Conservation (phyloP, 2,797 vertebrate genomes). For the Echeneis naucrates region DNA sequence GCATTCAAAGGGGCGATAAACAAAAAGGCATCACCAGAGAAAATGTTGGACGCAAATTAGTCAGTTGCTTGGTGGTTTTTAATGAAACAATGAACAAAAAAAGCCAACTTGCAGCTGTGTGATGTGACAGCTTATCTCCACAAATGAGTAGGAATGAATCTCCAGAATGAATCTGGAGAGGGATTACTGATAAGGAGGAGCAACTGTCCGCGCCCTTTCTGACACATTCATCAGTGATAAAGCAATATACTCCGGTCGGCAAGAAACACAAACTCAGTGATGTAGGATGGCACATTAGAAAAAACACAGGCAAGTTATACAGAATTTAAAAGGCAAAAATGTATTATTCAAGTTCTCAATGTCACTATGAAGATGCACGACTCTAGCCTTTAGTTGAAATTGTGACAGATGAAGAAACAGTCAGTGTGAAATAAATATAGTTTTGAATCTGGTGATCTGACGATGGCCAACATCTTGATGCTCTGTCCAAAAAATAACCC, state of each 20-base stretch:
- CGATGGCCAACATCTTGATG: too few relatives aligned
- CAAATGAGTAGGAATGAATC: slow-evolving; percentile 7
- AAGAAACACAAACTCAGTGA: slow-evolving; percentile 16
- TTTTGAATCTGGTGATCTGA: background rate
- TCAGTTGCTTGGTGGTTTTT: slow-evolving; percentile 14
- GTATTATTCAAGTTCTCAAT: background rate
- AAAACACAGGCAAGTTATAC: background rate
- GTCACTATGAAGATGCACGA: background rate
- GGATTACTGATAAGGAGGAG: slow-evolving; percentile 22
- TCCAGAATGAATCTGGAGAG: slow-evolving; percentile 16
- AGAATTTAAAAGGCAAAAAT: background rate
- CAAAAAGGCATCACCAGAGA: background rate
- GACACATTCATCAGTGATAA: background rate
- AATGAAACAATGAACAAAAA: slow-evolving; percentile 11
- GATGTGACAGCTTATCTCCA: slow-evolving; percentile 47
- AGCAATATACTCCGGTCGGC: slow-evolving; percentile 11
- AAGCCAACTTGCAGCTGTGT: background rate
- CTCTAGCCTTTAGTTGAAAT: background rate
- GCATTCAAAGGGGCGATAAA: background rate
- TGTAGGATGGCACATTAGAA: background rate
- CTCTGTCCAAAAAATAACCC: background rate
- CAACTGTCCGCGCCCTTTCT: background rate
- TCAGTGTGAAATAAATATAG: background rate
- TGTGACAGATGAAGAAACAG: background rate
- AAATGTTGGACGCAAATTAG: background rate